These are phyloP conservation scores for Montipora capricornis DNA, from an alignment of 64 coral and sea anemone genomes.

Conservation along the genomic window DNA sequence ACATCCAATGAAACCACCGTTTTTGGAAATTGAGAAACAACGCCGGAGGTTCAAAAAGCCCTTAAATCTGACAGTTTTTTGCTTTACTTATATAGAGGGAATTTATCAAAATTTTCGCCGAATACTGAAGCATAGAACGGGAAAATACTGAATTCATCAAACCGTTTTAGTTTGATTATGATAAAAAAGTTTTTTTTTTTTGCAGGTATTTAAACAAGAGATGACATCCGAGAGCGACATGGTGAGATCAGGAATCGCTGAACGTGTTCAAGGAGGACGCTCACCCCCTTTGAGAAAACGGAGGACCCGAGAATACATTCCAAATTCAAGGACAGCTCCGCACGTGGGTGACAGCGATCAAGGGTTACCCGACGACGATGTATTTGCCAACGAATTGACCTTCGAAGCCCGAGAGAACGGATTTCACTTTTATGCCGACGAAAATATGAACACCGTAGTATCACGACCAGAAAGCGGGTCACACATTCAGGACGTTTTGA, in stretches of 20 bases:
- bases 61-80: no score
- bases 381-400: neutral
- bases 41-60: no score
- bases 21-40: no score
- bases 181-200: neutral
- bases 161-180: neutral
- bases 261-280: constrained; percentile 63
- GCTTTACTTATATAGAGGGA: no score
- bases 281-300: constrained; percentile 76
- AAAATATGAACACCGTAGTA: constrained; percentile 72
- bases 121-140: no score
- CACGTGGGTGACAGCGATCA: neutral
- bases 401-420: constrained; percentile 19
- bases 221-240: constrained; percentile 21
- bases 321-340: constrained; percentile 50
- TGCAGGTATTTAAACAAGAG: constrained; percentile 16
- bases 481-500: constrained; percentile 35
- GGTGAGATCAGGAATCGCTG: constrained; percentile 33
- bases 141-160: neutral
- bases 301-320: constrained; percentile 85
- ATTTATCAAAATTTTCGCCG: no score
- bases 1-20: no score
- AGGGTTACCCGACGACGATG: neutral
- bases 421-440: constrained; percentile 37
- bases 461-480: constrained; percentile 16